Evolutionary conservation across 2,113 vertebrate species (phyloP).

Genomic region (Notiomystis cincta): DNA sequence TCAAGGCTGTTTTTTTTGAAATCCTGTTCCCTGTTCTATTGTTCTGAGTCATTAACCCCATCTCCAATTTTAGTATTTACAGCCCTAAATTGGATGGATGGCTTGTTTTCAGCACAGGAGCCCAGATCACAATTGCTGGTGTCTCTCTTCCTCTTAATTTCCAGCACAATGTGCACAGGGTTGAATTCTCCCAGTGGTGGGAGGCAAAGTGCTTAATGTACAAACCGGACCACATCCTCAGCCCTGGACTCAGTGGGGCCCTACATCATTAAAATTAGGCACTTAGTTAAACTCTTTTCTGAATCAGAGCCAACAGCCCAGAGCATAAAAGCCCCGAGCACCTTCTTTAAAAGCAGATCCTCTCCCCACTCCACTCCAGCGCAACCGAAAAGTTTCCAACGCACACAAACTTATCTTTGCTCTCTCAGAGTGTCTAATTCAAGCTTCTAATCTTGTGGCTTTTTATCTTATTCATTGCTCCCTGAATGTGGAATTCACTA

Average conservation of each 20-base stretch:
- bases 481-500: slow-evolving; percentile 42
- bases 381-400: background rate
- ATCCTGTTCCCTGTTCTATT: background rate
- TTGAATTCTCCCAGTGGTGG: background rate
- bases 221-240: background rate
- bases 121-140: background rate
- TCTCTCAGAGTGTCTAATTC: slow-evolving; percentile 41
- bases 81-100: background rate
- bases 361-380: background rate
- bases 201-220: background rate
- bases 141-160: background rate
- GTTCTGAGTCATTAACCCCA: slow-evolving; percentile 9
- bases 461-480: slow-evolving; percentile 53
- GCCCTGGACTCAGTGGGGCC: background rate
- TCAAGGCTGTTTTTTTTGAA: background rate
- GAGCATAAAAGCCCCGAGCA: background rate
- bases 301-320: background rate
- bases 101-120: background rate
- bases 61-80: slow-evolving; percentile 14
- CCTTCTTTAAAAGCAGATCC: background rate
- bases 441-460: slow-evolving; percentile 35
- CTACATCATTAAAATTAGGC: background rate
- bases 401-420: background rate
- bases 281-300: background rate
- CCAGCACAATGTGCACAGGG: background rate